These are phyloP conservation scores for Agrypnus murinus DNA, from an alignment of 2,888 invertebrate genomes.

Conservation along the genomic window DNA sequence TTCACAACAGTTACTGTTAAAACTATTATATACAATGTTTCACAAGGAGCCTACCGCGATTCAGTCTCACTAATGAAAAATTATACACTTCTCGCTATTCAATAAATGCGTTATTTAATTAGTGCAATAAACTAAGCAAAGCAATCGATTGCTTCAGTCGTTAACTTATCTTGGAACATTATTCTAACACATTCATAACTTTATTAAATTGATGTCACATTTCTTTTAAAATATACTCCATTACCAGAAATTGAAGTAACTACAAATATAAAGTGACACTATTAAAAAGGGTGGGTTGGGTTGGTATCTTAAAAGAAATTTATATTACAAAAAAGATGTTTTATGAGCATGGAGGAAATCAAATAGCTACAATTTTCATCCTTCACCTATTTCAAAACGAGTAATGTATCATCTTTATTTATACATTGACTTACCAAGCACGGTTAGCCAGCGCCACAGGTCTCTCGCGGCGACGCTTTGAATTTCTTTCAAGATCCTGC, in stretches of 20 bases:
- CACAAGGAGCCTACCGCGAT: too few species aligned
- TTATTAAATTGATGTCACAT: too few species aligned
- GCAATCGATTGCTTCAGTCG: too few species aligned
- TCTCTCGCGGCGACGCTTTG: conserved; percentile 75
- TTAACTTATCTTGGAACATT: too few species aligned
- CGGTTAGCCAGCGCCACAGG: conserved; percentile 78
- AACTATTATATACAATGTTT: too few species aligned
- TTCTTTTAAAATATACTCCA: neutral
- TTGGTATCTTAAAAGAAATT: neutral
- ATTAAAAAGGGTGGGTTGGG: neutral
- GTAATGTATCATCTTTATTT: conserved; percentile 3
- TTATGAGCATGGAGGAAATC: neutral
- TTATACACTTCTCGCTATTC: too few species aligned
- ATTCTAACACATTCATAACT: too few species aligned
- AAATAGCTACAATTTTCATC: neutral
- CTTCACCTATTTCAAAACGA: neutral
- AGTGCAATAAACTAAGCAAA: too few species aligned
- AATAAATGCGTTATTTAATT: too few species aligned
- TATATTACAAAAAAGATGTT: conserved; percentile 6
- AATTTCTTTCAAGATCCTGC: conserved; percentile 69
- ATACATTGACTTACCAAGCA: conserved; percentile 73
- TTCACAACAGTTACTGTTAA: too few species aligned
- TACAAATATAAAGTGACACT: conserved; percentile 6
- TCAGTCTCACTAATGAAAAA: too few species aligned
- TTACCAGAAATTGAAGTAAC: neutral